Base-by-base conservation (phyloP, 2,113 vertebrate genomes). In the Eurystomus gularis region DNA sequence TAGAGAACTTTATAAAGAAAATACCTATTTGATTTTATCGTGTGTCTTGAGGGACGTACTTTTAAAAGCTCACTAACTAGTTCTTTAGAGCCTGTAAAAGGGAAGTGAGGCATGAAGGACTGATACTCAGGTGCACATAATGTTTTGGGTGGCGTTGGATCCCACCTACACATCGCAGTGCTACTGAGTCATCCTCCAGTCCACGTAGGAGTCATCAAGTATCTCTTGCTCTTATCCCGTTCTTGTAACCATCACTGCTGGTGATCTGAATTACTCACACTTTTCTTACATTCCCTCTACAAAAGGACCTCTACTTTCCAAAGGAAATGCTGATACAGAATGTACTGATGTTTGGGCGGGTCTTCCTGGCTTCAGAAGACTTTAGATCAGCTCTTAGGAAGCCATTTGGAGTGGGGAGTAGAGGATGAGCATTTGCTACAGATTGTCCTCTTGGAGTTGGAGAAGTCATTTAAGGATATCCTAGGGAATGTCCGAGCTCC, bases 1-100 rank as follows among this genome's bases (percentile, higher is more conserved):
- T 42, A 48, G 52, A 71, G 69, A 57, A 60, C 39, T 28, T n/a
- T 42, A 5, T 3, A 66, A 68, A 54, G 65, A 54, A 72, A 91
- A 39, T 23, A n/a, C 1, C 58, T 76, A 0, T 52, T 80, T 31
- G 86, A 20, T 80, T 86, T 93, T 73, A n/a, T 42, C 1, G 0
- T 37, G 21, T 28, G 17, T 77, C 23, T 64, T 46, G 39, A 13
- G 52, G 49, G 10, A 7, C 9, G 42, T 31, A 2, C 46, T 73
- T 83, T 55, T 64, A 28, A 84, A 83, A 90, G 23, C 46, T 70
- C 3, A 1, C 17, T 28, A 17, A 23, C 25, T 71, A 4, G n/a
- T 31, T 81, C 46, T 71, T 28, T n/a, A 6, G 20, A 17, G 64
- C 1, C 44, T 25, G 88, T 62, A 66, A 2, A 13, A 48, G 73